Evolutionary conservation across 1,140 invertebrate genomes (phyloP), one percentile per base, ranked within the genome.

Genomic region (Megalonaias nervosa): DNA sequence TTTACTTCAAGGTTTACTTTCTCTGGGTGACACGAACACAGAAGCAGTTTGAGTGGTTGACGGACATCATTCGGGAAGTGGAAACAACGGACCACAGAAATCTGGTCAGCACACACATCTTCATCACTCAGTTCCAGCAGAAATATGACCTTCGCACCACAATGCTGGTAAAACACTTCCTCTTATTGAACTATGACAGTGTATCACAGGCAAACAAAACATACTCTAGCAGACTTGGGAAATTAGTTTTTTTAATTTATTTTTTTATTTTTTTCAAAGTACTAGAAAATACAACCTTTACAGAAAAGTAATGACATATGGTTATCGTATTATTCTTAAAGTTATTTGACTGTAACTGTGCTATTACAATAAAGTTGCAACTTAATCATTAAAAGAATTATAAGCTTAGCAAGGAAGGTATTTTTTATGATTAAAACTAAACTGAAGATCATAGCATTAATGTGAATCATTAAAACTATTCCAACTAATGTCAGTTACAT

Each of bases 11-110:
- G 96, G 97, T 99, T 0, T 99, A 99, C 91, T 99, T 99, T 92
- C 91, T 99, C 16, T 99, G 98, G 98, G 99, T 99, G 82, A 99
- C 98, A 86, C 96, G 98, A 3, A 99, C 97, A 1, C 98, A 99
- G 91, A 97, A 98, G 80, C 97, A 99, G 88, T 99, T 99, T 89
- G 98, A 99, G 91, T 99, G 98, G 98, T 98, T 99, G 90, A 98
- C 99, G 80, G 98, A 99, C 88, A 98, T 99, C 19, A 92, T 99
- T 2, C 59, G 66, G 92, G 97, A 80, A 96, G 97, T 99, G 0
- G 98, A 99, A 88, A 94, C 94, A 67, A 97, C 97, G 88, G 98
- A 99, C 90, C 96, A 97, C n/a, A 97, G 96, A 1, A 95, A 97
- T 86, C 96, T 99, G 9, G 93, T 99, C 17, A 97, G 99, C 91